Percentiles rank a stretch among this genome's conserved stretches.
phyloP scores from a whole-genome alignment of 2,888 invertebrate genomes.

The Callyntrura guangdongensis region DNA sequence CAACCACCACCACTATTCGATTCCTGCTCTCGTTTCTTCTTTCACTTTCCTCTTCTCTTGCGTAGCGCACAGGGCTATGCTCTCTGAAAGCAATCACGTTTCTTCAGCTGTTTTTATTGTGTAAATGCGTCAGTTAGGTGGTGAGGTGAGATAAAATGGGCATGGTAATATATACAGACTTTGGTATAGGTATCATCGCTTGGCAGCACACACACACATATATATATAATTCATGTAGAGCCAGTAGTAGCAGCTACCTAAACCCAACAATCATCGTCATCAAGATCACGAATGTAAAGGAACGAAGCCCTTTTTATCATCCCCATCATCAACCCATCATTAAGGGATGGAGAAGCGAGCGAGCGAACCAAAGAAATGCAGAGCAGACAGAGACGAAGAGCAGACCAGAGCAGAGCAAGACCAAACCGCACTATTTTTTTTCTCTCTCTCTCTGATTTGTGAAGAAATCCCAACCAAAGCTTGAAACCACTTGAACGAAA shows the following conservation, averaged over 20 bases:
- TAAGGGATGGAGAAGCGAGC: background rate
- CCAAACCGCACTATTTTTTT: constrained; percentile 70
- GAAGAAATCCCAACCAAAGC: constrained; percentile 59
- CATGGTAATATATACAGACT: background rate
- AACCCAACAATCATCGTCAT: constrained; percentile 24
- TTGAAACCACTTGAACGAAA: constrained; percentile 77
- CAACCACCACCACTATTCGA: constrained; percentile 14
- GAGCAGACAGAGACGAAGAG: constrained; percentile 12
- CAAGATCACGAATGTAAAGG: constrained; percentile 6
- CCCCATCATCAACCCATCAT: constrained; percentile 24
- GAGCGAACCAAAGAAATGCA: constrained; percentile 7
- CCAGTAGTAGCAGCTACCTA: background rate
- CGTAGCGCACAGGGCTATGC: background rate
- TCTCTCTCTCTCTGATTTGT: constrained; percentile 9
- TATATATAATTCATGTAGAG: background rate
- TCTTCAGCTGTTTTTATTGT: background rate
- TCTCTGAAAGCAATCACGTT: background rate
- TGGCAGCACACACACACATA: constrained; percentile 45
- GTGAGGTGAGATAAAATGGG: constrained; percentile 14
- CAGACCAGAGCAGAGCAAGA: constrained; percentile 39
- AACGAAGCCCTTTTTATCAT: constrained; percentile 58
- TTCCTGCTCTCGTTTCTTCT: constrained; percentile 77
- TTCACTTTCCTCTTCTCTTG: constrained; percentile 72
- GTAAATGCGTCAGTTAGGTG: background rate
- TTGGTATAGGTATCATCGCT: constrained; percentile 54